Evolutionary conservation across 1,140 invertebrate genomes (phyloP).

Genomic region (Dolichoris vasculosae): DNA sequence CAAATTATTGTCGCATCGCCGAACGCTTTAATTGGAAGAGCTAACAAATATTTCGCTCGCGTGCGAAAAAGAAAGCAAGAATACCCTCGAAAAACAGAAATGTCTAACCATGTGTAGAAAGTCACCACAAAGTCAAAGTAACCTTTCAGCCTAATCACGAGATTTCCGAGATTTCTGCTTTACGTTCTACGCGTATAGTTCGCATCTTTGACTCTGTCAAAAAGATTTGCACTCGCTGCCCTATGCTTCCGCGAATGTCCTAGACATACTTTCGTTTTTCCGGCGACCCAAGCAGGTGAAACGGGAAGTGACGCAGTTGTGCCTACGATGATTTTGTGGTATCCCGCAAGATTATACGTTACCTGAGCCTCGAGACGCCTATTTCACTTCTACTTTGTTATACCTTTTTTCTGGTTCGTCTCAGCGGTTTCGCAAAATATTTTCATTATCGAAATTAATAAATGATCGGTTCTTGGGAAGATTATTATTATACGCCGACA

Average conservation of each 20-base stretch:
- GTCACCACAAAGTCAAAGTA: not conserved
- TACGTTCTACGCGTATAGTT: not conserved
- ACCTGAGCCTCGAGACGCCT: not conserved
- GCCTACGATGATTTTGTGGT: conserved; percentile 58
- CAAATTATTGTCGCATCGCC: not conserved
- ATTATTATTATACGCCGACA: no score
- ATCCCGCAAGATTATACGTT: conserved; percentile 66
- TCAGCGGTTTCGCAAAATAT: not conserved
- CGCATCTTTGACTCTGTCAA: not conserved
- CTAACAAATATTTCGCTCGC: not conserved
- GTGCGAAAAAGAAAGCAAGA: conserved; percentile 40
- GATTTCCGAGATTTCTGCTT: no score
- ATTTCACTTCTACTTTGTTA: conserved; percentile 1
- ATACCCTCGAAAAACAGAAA: not conserved
- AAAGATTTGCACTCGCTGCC: not conserved
- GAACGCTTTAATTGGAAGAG: conserved; percentile 19
- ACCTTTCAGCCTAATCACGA: not conserved
- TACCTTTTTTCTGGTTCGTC: not conserved
- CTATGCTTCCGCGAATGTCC: not conserved
- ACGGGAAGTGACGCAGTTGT: conserved; percentile 45
- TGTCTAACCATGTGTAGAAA: not conserved
- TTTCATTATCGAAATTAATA: conserved; percentile 28
- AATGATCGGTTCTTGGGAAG: not conserved
- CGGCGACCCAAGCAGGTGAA: conserved; percentile 29
- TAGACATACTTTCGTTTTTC: conserved; percentile 10